Conservation (phyloP, 2,888 invertebrate genomes). For the Patella caerulea region DNA sequence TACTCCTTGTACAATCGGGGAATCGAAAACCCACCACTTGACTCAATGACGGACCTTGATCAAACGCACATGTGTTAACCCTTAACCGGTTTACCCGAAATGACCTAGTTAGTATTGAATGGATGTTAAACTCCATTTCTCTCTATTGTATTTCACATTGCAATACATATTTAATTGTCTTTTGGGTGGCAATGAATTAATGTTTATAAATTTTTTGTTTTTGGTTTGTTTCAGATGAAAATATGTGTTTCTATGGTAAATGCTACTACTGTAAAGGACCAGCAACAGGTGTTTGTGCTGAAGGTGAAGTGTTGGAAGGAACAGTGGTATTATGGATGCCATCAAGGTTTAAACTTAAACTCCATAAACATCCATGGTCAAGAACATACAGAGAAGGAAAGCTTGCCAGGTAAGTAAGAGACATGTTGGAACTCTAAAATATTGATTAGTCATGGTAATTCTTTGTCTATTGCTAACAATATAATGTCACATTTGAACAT, state of each 20-base stretch:
- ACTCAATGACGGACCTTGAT: no score
- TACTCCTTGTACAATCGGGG: no score
- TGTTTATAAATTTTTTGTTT: constrained; percentile 7
- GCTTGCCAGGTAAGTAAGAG: constrained; percentile 74
- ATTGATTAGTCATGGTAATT: no score
- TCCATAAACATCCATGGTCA: constrained; percentile 88
- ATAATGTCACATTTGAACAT: no score
- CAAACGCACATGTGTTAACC: no score
- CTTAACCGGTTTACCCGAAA: no score
- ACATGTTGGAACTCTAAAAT: no score
- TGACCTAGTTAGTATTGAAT: no score
- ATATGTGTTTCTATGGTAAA: constrained; percentile 88
- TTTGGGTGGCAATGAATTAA: background rate
- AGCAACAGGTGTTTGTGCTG: constrained; percentile 86
- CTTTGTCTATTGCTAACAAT: no score
- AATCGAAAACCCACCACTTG: no score
- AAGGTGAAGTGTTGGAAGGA: constrained; percentile 81
- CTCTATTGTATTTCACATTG: background rate
- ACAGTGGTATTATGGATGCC: constrained; percentile 88
- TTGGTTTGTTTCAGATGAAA: constrained; percentile 72
- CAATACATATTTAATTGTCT: constrained; percentile 13
- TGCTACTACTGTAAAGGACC: constrained; percentile 87
- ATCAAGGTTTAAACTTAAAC: constrained; percentile 76
- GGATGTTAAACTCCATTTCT: no score
- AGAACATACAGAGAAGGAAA: constrained; percentile 85